These are phyloP conservation scores for Cyprinus carpio DNA, from an alignment of 2,113 vertebrate species.

Conservation along the genomic window DNA sequence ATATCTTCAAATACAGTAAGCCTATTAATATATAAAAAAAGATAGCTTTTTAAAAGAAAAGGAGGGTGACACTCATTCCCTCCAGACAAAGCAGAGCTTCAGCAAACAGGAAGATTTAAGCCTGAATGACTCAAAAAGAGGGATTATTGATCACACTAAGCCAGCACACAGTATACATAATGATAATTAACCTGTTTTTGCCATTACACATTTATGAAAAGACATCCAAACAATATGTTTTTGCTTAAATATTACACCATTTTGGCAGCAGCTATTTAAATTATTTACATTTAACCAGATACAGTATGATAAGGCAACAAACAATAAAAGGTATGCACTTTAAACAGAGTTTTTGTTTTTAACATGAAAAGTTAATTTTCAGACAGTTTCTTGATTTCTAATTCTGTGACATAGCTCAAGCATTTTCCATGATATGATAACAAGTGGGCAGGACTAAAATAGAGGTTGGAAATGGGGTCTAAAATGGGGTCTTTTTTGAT, in stretches of 20 bases:
- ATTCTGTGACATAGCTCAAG: not conserved
- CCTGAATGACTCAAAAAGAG: not conserved
- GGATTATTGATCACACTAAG: not conserved
- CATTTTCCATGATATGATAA: not conserved
- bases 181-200: not conserved
- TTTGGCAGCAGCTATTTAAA: not conserved
- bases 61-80: not conserved
- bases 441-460: not conserved
- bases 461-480: not conserved
- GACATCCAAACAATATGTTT: not conserved
- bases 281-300: not conserved
- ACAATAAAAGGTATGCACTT: not conserved
- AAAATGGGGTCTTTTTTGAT: not conserved
- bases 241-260: not conserved
- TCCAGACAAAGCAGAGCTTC: not conserved
- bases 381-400: not conserved
- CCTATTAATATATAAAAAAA: not conserved
- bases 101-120: conserved; percentile 9
- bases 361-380: not conserved
- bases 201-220: not conserved
- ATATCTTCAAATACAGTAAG: not conserved
- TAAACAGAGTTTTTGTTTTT: not conserved
- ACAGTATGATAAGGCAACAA: not conserved
- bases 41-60: not conserved
- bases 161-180: not conserved